Evolutionary conservation across 1,140 invertebrate genomes (phyloP).

Genomic region (Archivesica marissinica): DNA sequence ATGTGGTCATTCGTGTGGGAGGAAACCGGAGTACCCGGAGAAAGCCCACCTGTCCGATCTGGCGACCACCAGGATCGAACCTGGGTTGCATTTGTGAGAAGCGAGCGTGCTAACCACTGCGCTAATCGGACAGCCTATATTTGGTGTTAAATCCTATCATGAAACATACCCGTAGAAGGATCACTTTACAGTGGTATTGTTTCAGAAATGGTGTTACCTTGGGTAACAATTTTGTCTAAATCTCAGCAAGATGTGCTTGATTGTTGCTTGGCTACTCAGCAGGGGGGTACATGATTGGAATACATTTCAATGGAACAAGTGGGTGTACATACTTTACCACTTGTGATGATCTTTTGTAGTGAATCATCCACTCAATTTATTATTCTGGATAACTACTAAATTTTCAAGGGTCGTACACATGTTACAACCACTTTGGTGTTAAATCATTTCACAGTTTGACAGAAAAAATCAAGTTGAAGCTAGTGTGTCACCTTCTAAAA

Average conservation of each 20-base stretch:
- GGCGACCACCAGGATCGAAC: too few relatives aligned
- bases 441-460: background rate
- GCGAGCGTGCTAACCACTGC: too few relatives aligned
- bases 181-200: background rate
- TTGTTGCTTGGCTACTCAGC: background rate
- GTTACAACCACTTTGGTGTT: background rate
- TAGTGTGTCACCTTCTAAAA: too few relatives aligned
- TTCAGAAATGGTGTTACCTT: background rate
- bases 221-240: background rate
- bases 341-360: background rate
- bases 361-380: background rate
- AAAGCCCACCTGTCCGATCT: too few relatives aligned
- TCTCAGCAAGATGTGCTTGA: slow-evolving; percentile 13
- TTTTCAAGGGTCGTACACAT: slow-evolving; percentile 20
- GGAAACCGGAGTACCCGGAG: too few relatives aligned
- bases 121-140: too few relatives aligned
- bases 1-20: too few relatives aligned
- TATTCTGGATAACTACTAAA: background rate
- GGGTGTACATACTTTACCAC: background rate
- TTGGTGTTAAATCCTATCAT: too few relatives aligned
- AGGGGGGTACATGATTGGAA: slow-evolving; percentile 12
- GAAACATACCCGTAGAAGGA: background rate
- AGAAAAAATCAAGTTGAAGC: background rate
- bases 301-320: background rate
- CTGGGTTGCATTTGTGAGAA: too few relatives aligned